These are phyloP conservation scores for Microtus richardsoni DNA, from an alignment of 2,113 vertebrate species.

Conservation along the genomic window DNA sequence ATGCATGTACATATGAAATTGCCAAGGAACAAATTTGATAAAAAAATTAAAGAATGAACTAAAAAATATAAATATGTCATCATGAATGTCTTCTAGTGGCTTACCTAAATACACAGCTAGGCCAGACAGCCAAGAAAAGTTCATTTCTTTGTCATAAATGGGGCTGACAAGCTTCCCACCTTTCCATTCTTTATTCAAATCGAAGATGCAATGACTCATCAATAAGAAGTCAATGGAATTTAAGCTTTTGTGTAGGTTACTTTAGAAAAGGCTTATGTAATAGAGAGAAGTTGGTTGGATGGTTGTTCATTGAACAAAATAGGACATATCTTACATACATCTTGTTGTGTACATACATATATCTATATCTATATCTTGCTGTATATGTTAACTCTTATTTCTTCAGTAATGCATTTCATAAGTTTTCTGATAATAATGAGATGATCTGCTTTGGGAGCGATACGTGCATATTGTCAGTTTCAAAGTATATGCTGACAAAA, in stretches of 20 bases:
- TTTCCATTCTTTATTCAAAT: slow-evolving; percentile 52
- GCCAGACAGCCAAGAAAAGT: neutral
- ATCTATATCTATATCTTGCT: neutral
- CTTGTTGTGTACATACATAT: too few species aligned
- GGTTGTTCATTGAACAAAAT: neutral
- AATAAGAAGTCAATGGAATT: slow-evolving; percentile 8
- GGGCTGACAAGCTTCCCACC: neutral
- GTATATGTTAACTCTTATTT: neutral
- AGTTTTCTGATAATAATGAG: neutral
- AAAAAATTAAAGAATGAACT: neutral
- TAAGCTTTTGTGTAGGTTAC: neutral
- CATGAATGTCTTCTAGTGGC: neutral
- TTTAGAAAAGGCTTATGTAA: neutral
- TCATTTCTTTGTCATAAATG: neutral
- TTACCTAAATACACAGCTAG: neutral
- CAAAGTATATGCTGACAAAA: neutral
- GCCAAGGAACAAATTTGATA: neutral
- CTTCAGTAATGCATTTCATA: neutral
- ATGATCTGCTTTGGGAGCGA: neutral
- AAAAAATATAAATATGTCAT: neutral
- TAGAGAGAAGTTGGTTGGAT: neutral
- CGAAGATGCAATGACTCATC: neutral
- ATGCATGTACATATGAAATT: neutral
- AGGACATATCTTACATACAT: neutral
- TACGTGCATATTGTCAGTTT: neutral